Percentiles rank a stretch among this genome's conserved stretches.
These are phyloP conservation scores for Boloria euphrosyne DNA, from an alignment of 2,888 invertebrate genomes.

Conservation along the genomic window DNA sequence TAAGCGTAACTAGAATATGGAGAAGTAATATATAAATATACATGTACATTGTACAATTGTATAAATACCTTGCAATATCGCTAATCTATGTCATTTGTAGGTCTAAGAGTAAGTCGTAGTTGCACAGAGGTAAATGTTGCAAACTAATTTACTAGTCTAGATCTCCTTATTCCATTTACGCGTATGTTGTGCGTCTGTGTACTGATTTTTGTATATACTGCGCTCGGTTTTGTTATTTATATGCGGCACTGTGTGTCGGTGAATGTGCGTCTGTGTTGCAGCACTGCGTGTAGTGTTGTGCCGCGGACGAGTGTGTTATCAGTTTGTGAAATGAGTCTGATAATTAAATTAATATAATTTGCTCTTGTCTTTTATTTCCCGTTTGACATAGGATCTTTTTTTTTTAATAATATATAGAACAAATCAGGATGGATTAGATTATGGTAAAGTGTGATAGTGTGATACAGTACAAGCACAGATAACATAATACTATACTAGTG, in stretches of 20 bases:
- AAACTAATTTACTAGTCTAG: not conserved
- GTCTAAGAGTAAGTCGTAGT: constrained; percentile 4
- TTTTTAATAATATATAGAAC: not conserved
- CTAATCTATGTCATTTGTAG: not conserved
- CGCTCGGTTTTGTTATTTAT: constrained; percentile 44
- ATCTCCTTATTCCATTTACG: constrained; percentile 16
- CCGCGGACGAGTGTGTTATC: constrained; percentile 63
- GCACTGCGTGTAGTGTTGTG: constrained; percentile 45
- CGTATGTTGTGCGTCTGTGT: constrained; percentile 31
- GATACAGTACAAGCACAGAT: too few relatives aligned
- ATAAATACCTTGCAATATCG: not conserved
- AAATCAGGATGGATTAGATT: too few relatives aligned
- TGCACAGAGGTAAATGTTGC: not conserved
- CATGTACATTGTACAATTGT: not conserved
- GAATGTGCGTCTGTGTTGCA: constrained; percentile 41
- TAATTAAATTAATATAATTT: constrained; percentile 63
- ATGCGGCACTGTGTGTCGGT: constrained; percentile 48
- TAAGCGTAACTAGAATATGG: constrained; percentile 19
- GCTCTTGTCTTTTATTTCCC: constrained; percentile 29
- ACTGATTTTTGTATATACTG: constrained; percentile 47
- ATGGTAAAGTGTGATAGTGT: too few relatives aligned
- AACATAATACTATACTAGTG: too few relatives aligned
- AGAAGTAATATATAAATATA: not conserved
- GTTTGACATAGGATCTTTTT: not conserved
- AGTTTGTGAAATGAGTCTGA: constrained; percentile 80